A percentile compares a stretch with the other conserved stretches of the same genome.
phyloP scores from a whole-genome alignment of 1,140 invertebrate genomes.

The Sitobion miscanthi region DNA sequence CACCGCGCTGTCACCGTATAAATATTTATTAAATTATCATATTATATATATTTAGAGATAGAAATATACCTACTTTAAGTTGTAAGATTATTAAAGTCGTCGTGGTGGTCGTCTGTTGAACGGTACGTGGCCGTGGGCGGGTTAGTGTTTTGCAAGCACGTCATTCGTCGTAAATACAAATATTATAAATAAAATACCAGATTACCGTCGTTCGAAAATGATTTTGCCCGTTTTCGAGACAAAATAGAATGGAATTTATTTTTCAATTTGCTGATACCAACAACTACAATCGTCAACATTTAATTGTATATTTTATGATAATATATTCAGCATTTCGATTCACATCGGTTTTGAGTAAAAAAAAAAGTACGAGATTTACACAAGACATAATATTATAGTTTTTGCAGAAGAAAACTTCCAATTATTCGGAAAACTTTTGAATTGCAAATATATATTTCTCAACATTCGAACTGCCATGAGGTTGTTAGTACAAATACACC shows the following conservation, averaged over 20 bases:
- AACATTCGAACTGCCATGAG: background rate
- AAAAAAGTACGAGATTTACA: background rate
- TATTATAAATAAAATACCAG: background rate
- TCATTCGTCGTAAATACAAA: background rate
- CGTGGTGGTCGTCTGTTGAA: background rate
- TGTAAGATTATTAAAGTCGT: background rate
- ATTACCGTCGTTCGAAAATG: background rate
- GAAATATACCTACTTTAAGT: background rate
- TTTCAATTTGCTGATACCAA: background rate
- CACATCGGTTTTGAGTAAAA: background rate
- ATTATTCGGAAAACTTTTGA: background rate
- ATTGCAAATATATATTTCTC: background rate
- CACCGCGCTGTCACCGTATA: background rate
- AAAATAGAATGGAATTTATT: background rate
- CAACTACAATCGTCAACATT: background rate
- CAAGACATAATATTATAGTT: background rate
- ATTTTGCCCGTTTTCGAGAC: background rate
- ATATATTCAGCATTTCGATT: background rate
- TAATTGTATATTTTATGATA: slow-evolving; percentile 10
- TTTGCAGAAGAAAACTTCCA: background rate
- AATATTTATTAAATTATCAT: background rate
- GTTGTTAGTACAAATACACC: background rate
- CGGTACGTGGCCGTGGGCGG: too few species aligned
- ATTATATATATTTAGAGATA: background rate
- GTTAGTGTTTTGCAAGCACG: background rate